Evolutionary conservation across 1,140 invertebrate genomes (phyloP).

Genomic region (Drosophila tristis): DNA sequence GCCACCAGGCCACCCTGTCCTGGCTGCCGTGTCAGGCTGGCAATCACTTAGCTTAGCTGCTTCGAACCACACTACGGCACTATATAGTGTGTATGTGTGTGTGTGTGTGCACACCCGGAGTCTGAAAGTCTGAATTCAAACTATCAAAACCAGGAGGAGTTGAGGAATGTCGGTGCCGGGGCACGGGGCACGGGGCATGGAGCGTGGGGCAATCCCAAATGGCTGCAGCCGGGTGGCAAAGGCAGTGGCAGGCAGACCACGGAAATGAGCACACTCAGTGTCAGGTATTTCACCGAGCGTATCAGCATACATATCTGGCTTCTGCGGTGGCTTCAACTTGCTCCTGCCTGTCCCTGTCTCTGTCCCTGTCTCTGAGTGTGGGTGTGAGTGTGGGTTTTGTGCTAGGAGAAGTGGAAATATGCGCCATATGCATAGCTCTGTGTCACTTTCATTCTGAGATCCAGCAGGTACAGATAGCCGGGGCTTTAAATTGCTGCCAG

Average conservation of each 20-base stretch:
- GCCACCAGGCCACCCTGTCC: constrained; percentile 6
- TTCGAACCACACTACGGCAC: constrained; percentile 8
- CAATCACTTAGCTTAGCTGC: constrained; percentile 46
- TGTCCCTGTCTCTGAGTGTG: constrained; percentile 14
- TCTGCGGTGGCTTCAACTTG: constrained; percentile 53
- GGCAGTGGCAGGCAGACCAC: constrained; percentile 40
- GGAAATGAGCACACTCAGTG: constrained; percentile 78
- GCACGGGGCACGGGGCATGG: constrained; percentile 2
- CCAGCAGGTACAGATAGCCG: background rate
- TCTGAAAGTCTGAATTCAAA: constrained; percentile 48
- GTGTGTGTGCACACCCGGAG: background rate
- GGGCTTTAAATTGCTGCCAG: constrained; percentile 48
- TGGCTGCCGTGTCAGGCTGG: background rate
- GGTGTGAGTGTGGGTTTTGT: constrained; percentile 3
- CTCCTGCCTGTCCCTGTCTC: constrained; percentile 9
- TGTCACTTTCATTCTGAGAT: constrained; percentile 43
- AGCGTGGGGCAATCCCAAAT: background rate
- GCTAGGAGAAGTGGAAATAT: constrained; percentile 32
- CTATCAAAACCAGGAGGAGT: constrained; percentile 20
- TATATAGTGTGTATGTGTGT: too few relatives aligned
- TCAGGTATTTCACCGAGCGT: constrained; percentile 58
- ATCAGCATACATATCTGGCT: constrained; percentile 60
- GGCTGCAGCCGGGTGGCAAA: background rate
- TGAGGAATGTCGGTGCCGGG: constrained; percentile 56
- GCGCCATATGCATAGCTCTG: constrained; percentile 52